Evolutionary conservation across 2,113 vertebrate genomes (phyloP).

Genomic region (Lamprotornis superbus): DNA sequence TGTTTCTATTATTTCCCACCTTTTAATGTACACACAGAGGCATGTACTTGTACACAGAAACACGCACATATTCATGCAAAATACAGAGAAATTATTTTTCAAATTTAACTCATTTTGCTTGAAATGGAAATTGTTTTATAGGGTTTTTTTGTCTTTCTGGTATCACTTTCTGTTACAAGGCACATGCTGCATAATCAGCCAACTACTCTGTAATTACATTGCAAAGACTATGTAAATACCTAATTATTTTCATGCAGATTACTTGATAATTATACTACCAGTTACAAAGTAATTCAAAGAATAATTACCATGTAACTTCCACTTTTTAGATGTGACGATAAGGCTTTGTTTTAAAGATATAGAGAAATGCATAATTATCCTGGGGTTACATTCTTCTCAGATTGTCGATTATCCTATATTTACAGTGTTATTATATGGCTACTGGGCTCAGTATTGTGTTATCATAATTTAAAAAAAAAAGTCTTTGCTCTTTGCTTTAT

Average conservation of each 20-base stretch:
- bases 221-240: conserved; percentile 83
- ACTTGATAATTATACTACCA: conserved; percentile 83
- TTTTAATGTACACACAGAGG: background rate
- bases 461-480: conserved; percentile 42
- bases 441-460: conserved; percentile 53
- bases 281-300: conserved; percentile 80
- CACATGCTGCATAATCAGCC: conserved; percentile 74
- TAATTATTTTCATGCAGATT: conserved; percentile 86
- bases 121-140: conserved; percentile 51
- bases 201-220: conserved; percentile 79
- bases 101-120: conserved; percentile 39
- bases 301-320: conserved; percentile 79
- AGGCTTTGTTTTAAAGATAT: conserved; percentile 76
- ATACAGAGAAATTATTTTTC: background rate
- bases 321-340: conserved; percentile 71
- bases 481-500: conserved; percentile 31
- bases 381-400: conserved; percentile 59
- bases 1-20: background rate
- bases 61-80: background rate
- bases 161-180: conserved; percentile 78
- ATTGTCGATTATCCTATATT: conserved; percentile 64
- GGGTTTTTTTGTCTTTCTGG: conserved; percentile 58
- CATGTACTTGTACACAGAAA: background rate
- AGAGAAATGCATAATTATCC: conserved; percentile 74
- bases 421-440: conserved; percentile 54